phyloP scores from a whole-genome alignment of 2,888 invertebrate species.

The Ecliptopera silaceata region DNA sequence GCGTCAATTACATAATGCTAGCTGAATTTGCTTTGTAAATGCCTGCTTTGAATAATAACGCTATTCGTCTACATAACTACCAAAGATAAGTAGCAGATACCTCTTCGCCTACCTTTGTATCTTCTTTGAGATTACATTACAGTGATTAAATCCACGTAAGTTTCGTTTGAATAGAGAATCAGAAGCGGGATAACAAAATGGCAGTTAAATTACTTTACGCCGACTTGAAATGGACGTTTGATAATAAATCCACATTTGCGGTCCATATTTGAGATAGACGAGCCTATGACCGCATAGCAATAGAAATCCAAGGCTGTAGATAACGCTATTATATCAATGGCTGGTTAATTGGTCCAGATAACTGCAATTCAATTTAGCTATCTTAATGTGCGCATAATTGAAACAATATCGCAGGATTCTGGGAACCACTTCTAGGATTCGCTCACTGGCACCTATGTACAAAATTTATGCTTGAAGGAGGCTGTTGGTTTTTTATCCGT shows the following conservation, averaged over 20 bases:
- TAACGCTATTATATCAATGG: constrained; percentile 35
- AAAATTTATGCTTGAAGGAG: no score
- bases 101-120: neutral
- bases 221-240: neutral
- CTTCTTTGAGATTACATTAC: neutral
- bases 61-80: neutral
- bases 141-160: neutral
- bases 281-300: constrained; percentile 36
- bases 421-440: constrained; percentile 16
- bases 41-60: neutral
- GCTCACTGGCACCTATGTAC: neutral
- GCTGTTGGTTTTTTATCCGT: no score
- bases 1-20: constrained; percentile 30
- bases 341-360: constrained; percentile 37
- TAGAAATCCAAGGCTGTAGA: constrained; percentile 38
- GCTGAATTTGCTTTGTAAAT: neutral
- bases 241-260: constrained; percentile 21
- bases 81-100: neutral
- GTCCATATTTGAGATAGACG: constrained; percentile 13
- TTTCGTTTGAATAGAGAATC: neutral
- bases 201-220: neutral
- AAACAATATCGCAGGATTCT: constrained; percentile 28
- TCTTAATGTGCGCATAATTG: constrained; percentile 34
- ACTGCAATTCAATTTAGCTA: constrained; percentile 36
- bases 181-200: constrained; percentile 7